Evolutionary conservation across 2,888 invertebrate species (phyloP), one percentile per base, ranked within the genome.

Genomic region (Tenthredo distinguenda): DNA sequence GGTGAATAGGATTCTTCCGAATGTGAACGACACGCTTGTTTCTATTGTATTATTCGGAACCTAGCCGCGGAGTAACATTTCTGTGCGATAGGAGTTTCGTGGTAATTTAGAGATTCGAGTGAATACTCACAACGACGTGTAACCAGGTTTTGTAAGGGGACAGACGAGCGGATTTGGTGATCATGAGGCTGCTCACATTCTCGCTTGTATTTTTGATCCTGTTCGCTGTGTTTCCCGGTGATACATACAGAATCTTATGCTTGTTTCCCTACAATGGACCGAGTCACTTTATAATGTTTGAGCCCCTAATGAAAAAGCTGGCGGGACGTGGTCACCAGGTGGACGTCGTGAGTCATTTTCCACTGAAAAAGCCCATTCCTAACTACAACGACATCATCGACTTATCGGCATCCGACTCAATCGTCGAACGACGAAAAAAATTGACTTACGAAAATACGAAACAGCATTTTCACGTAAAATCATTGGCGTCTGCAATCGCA

Each of bases 281-380:
- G 85, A 94, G 94, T 76, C 94, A 95, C 85, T 93, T 91, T 34
- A 93, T 94, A 90, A 94, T 94, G 92, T 92, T 92, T 84, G 93
- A 91, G 40, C 90, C 93, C 0, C 86, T 94, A 72, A 90, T 94
- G 4, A 91, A 91, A 79, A 94, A 93, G 55, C 91, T 95, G 3
- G 89, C 94, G 1, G 87, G 89, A 15, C 88, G 92, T 21, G 94
- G 94, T 0, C 94, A 95, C 87, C 93, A 93, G 84, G 91, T 94
- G 7, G 91, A 91, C 21, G 88, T 91, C 0, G 88, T 91, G 2
- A 90, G 88, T 55, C 87, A 89, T 76, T 88, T 87, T 83, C 62
- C 68, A 34, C 37, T n/a, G 21, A 58, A 58, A 7, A 58, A 58
- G 37, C 37, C 58, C 0, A n/a, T 58, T 1, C 3, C 34, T 5